These are phyloP conservation scores for Sturmia bella DNA, from an alignment of 2,888 invertebrate genomes.

Conservation along the genomic window DNA sequence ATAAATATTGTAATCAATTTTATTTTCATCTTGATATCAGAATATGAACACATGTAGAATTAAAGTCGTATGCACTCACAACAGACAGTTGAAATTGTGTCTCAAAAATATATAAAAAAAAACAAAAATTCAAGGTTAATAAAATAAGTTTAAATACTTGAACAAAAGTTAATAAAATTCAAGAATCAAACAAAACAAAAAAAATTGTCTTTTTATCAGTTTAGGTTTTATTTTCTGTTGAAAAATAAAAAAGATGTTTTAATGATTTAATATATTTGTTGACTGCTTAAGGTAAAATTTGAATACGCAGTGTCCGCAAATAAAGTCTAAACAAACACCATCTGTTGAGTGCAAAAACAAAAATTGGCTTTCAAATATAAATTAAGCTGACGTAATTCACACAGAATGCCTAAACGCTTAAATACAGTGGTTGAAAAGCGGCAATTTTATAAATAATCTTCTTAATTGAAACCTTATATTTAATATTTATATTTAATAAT, in stretches of 20 bases:
- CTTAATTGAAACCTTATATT: too few species aligned
- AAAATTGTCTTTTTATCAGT: constrained; percentile 33
- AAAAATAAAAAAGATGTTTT: constrained; percentile 12
- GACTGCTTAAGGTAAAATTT: constrained; percentile 30
- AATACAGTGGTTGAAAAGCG: constrained; percentile 35
- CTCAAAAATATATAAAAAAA: constrained; percentile 17
- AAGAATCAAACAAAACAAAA: constrained; percentile 22
- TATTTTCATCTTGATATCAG: constrained; percentile 57
- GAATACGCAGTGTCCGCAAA: constrained; percentile 14
- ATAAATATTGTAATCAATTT: constrained; percentile 44
- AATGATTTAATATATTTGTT: constrained; percentile 3
- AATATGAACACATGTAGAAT: constrained; percentile 30
- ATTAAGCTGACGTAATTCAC: constrained; percentile 64
- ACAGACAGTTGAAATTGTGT: constrained; percentile 1
- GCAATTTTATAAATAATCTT: too few species aligned
- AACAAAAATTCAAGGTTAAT: constrained; percentile 59
- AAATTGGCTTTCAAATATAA: constrained; percentile 32
- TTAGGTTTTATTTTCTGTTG: constrained; percentile 34
- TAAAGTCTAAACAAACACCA: constrained; percentile 40
- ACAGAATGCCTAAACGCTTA: constrained; percentile 47
- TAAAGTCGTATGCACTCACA: constrained; percentile 7
- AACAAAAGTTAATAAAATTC: constrained; percentile 38
- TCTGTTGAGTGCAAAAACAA: constrained; percentile 61
- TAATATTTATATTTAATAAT: too few species aligned
- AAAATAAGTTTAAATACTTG: constrained; percentile 48